Conservation (phyloP, 2,888 invertebrate genomes). For the Junonia oenone region DNA sequence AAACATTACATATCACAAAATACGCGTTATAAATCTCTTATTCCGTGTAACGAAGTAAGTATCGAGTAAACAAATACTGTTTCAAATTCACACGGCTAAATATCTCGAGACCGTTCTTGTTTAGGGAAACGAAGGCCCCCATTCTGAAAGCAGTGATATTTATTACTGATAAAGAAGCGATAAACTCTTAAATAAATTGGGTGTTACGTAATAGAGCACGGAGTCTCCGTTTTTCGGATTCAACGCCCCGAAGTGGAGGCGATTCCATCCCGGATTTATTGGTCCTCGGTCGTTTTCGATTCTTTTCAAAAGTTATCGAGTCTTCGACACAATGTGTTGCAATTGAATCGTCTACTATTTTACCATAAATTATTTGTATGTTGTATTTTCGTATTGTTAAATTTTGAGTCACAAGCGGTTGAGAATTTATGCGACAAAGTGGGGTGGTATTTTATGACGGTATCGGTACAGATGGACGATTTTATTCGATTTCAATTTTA, state of each 20-base stretch:
- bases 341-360: background rate
- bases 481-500: background rate
- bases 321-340: too few species aligned
- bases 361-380: background rate
- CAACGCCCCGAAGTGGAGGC: slow-evolving; percentile 1
- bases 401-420: background rate
- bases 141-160: slow-evolving; percentile 34
- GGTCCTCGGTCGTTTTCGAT: slow-evolving; percentile 2
- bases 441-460: background rate
- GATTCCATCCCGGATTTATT: slow-evolving; percentile 3
- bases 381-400: background rate
- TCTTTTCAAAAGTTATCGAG: background rate
- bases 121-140: background rate
- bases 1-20: too few species aligned
- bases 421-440: background rate
- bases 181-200: slow-evolving; percentile 57
- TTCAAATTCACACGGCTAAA: background rate
- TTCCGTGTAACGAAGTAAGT: too few species aligned
- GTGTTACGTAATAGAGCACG: slow-evolving; percentile 2
- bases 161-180: slow-evolving; percentile 45
- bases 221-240: slow-evolving; percentile 21
- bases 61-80: too few species aligned
- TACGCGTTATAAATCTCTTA: too few species aligned
- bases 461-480: background rate
- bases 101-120: background rate